Percentiles rank a stretch among this genome's conserved stretches.
phyloP scores from a whole-genome alignment of 2,888 invertebrate species.

The Meganola albula region DNA sequence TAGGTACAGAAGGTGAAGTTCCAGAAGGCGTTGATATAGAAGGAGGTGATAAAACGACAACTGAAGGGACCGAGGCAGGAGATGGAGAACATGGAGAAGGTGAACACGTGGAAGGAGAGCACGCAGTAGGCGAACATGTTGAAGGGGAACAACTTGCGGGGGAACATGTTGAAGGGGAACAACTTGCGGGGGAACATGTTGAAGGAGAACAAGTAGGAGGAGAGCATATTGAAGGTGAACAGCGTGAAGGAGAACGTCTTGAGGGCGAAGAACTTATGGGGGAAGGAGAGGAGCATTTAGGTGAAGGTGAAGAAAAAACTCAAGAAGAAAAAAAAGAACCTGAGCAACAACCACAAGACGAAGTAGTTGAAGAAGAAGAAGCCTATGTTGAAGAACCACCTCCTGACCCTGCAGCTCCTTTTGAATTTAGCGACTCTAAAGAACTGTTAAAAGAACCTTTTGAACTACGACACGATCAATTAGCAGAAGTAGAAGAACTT shows the following conservation, averaged over 20 bases:
- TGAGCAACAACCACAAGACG: constrained; percentile 31
- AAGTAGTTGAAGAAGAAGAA: constrained; percentile 49
- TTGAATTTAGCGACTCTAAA: constrained; percentile 52
- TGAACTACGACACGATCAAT: constrained; percentile 55
- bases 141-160: constrained; percentile 10
- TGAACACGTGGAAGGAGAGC: background rate
- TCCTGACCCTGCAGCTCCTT: constrained; percentile 64
- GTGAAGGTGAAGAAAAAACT: constrained; percentile 26
- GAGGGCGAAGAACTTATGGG: constrained; percentile 13
- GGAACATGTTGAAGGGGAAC: constrained; percentile 23
- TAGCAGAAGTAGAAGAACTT: constrained; percentile 59
- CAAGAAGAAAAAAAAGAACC: constrained; percentile 34
- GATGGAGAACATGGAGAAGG: background rate
- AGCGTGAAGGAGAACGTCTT: constrained; percentile 5
- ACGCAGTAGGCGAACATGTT: constrained; percentile 1
- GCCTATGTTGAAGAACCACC: constrained; percentile 50
- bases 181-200: constrained; percentile 5
- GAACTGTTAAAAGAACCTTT: constrained; percentile 57
- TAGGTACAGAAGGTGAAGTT: constrained; percentile 14
- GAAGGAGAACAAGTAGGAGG: constrained; percentile 10
- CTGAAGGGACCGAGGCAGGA: background rate
- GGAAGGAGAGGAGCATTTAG: constrained; percentile 22
- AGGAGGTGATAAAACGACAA: background rate
- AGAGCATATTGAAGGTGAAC: constrained; percentile 4
- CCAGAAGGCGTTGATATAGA: constrained; percentile 9